Conservation (phyloP, 2,888 invertebrate species). For the Drosophila subquinaria region DNA sequence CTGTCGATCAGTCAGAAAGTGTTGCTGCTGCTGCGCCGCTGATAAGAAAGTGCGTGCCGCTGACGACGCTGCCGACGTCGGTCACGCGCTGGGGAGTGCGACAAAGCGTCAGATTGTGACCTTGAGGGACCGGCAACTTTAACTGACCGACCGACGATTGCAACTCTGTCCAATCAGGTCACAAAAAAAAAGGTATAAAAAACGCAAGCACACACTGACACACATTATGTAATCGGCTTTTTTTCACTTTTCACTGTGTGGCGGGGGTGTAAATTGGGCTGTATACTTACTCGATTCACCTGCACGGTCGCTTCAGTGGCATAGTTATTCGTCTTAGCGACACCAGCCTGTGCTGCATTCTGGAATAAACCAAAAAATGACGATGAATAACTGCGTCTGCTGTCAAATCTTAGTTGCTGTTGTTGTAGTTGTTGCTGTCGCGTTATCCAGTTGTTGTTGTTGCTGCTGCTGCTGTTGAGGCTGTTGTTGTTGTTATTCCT, state of each 20-base stretch:
- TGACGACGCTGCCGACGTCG: conserved; percentile 50
- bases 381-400: conserved; percentile 76
- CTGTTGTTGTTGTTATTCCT: conserved; percentile 10
- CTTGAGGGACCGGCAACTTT: conserved; percentile 34
- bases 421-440: conserved; percentile 41
- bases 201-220: conserved; percentile 19
- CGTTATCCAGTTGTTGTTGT: conserved; percentile 12
- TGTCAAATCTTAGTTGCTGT: conserved; percentile 41
- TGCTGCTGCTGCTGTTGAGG: conserved; percentile 1
- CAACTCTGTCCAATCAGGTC: conserved; percentile 66
- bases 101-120: conserved; percentile 29
- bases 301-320: conserved; percentile 85
- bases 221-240: conserved; percentile 71
- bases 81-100: conserved; percentile 45
- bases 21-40: conserved; percentile 11
- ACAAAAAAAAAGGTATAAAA: conserved; percentile 5
- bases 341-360: conserved; percentile 80
- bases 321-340: conserved; percentile 84
- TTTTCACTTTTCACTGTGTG: conserved; percentile 5
- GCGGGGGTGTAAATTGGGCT: conserved; percentile 2
- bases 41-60: conserved; percentile 51
- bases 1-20: conserved; percentile 14
- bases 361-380: conserved; percentile 85
- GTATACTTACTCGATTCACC: conserved; percentile 84
- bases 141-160: conserved; percentile 33